Evolutionary conservation across 2,797 vertebrate genomes (phyloP), one percentile per base, ranked within the genome.

Genomic region (Rhinatrema bivittatum): DNA sequence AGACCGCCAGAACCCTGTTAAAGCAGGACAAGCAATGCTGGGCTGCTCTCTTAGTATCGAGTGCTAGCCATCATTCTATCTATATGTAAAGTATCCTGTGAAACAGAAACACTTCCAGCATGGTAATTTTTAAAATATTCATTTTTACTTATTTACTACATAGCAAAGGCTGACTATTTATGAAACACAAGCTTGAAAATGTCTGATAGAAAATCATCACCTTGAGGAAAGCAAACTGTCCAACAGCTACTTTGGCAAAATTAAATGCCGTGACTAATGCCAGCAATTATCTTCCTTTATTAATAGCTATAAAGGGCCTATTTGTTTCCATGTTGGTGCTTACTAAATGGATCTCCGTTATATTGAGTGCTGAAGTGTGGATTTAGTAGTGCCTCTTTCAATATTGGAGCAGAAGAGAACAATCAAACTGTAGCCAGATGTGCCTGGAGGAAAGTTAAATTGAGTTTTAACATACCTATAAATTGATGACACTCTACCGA

Each of bases 231-330:
- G 32, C 20, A 56, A 56, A 60, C 29, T 47, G 32, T 56, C 45
- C 42, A 36, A 5, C 29, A 44, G 32, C 24, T 43, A 32, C 46
- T 74, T 53, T 25, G 43, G 38, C 44, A 56, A 60, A 68, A 71
- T 70, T 69, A 77, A 77, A 63, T 55, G 39, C 49, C 7, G 2
- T 76, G 55, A 76, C 60, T 71, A 73, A 77, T 72, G 46, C 15
- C 39, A 44, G 30, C 35, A 70, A 63, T 64, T 77, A 63, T 36
- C 34, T 23, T 50, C 27, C 42, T 55, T 62, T 75, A 73, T 68
- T 77, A 79, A 74, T 46, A 58, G 21, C 39, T 62, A 38, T 62
- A 67, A 67, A 74, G 28, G 26, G 9, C 15, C 31, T 70, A 25
- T 75, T 67, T 78, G 22, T 72, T 68, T 74, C 52, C 36, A 38